Percentiles rank a stretch among this genome's conserved stretches.
Evolutionary conservation across 2,113 vertebrate species (phyloP).

Genomic region (Thunnus thynnus): DNA sequence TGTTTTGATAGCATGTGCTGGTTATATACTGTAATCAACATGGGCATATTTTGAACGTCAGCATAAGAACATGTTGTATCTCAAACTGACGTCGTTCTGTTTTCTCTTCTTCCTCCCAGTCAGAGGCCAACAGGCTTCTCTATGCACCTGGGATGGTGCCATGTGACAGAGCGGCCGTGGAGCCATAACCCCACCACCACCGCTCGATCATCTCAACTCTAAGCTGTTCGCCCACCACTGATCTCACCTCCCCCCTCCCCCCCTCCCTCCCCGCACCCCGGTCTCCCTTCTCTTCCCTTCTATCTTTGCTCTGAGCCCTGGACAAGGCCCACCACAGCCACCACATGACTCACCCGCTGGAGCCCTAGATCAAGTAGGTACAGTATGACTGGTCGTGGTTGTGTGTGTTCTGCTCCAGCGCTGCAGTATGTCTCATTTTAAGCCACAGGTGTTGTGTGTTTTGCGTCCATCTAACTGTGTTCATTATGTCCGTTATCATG

Average conservation of each 20-base stretch:
- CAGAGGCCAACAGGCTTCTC: conserved; percentile 63
- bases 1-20: too few relatives aligned
- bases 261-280: neutral
- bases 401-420: neutral
- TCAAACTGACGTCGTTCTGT: too few relatives aligned
- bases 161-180: conserved; percentile 75
- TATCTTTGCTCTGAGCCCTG: conserved; percentile 64
- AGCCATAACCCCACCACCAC: conserved; percentile 70
- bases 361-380: conserved; percentile 80
- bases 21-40: too few relatives aligned
- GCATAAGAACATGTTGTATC: too few relatives aligned
- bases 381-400: neutral
- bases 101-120: conserved; percentile 1
- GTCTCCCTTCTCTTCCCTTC: conserved; percentile 16
- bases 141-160: conserved; percentile 79
- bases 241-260: neutral
- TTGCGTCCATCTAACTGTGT: too few relatives aligned
- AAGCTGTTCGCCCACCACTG: conserved; percentile 44
- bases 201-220: conserved; percentile 39
- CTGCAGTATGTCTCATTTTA: neutral
- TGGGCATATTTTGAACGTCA: too few relatives aligned
- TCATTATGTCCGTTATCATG: too few relatives aligned
- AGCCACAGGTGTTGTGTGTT: too few relatives aligned
- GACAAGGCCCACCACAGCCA: conserved; percentile 72
- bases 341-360: conserved; percentile 77